Conservation (phyloP, 1,140 invertebrate species). For the Drosophila dunni region DNA sequence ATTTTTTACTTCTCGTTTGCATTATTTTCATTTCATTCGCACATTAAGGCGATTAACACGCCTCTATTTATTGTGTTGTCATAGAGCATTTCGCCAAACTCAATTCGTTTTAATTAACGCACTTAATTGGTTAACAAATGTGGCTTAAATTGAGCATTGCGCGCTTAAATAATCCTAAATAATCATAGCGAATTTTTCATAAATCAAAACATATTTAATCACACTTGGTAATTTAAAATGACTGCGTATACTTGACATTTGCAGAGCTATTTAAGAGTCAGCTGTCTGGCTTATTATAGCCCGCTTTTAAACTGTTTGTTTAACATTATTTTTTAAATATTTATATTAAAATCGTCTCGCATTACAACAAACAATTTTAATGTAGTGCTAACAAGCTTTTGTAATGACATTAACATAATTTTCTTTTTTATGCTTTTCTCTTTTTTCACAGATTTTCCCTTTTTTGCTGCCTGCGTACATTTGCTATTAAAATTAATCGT, state of each 20-base stretch:
- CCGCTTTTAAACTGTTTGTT: background rate
- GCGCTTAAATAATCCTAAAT: background rate
- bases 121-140: slow-evolving; percentile 24
- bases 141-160: background rate
- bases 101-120: slow-evolving; percentile 57
- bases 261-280: background rate
- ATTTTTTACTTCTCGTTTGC: slow-evolving; percentile 29
- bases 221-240: no score
- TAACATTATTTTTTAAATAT: slow-evolving; percentile 25
- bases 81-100: slow-evolving; percentile 21
- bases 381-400: slow-evolving; percentile 38
- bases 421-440: slow-evolving; percentile 4
- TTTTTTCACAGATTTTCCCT: slow-evolving; percentile 13
- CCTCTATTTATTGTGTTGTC: slow-evolving; percentile 11
- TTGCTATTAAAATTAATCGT: slow-evolving; percentile 38
- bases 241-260: background rate
- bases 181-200: background rate
- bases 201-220: slow-evolving; percentile 5
- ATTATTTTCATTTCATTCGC: slow-evolving; percentile 32
- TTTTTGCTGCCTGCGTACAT: slow-evolving; percentile 5
- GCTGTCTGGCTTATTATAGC: background rate
- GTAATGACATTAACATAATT: slow-evolving; percentile 38
- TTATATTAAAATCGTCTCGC: slow-evolving; percentile 12
- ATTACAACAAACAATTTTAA: slow-evolving; percentile 23
- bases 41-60: slow-evolving; percentile 63